A percentile compares a stretch with the other conserved stretches of the same genome.
Conservation (phyloP, 2,113 vertebrate species). For the Archilochus colubris region DNA sequence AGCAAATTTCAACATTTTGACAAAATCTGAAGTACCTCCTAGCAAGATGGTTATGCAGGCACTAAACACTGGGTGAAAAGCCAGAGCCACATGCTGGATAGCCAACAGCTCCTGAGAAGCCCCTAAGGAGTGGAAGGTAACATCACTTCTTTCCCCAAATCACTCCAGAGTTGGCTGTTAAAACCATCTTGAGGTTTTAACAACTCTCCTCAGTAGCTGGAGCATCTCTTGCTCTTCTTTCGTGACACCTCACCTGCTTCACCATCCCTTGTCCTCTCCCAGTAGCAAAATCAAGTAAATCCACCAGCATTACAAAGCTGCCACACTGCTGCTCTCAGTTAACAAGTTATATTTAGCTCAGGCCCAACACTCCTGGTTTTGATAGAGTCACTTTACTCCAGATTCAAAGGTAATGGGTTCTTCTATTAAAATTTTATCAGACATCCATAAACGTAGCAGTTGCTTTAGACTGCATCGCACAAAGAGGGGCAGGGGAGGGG, state of each 20-base stretch:
- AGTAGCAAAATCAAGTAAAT: conserved; percentile 4
- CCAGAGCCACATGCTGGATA: rapidly evolving
- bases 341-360: conserved; percentile 55
- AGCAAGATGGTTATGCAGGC: neutral
- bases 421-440: conserved; percentile 80
- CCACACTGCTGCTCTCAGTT: neutral
- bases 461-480: conserved; percentile 67
- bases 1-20: neutral
- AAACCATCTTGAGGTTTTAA: neutral
- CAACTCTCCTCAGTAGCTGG: neutral
- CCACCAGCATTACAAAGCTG: neutral
- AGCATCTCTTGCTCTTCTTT: neutral
- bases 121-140: rapidly evolving
- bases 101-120: neutral
- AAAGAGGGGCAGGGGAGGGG: conserved; percentile 31
- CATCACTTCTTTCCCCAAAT: rapidly evolving
- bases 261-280: neutral
- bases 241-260: neutral
- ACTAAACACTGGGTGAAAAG: neutral
- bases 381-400: conserved; percentile 58
- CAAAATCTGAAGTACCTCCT: neutral
- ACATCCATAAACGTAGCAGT: conserved; percentile 75
- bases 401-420: conserved; percentile 75
- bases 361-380: conserved; percentile 51
- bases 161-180: neutral